Base-by-base conservation (phyloP, 2,888 invertebrate genomes). In the Agonopterix alstromeriana region DNA sequence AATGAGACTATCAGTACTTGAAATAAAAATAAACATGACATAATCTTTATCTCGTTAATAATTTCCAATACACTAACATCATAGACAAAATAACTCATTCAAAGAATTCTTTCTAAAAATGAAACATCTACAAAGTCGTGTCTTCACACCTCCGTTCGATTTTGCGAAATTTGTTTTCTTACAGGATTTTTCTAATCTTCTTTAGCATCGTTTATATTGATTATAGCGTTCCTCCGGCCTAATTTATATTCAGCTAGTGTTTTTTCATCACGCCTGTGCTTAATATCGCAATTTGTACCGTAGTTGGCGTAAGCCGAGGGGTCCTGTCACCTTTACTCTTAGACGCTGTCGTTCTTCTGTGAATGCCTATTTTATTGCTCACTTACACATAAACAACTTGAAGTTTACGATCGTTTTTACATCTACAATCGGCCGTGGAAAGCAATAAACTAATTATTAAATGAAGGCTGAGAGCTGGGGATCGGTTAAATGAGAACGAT, bases 221-320 rank as follows among this genome's bases (percentile, higher is more conserved):
- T 89, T 89, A 89, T 89, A 82, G 86, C 81, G 83, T 74, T 77
- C 73, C 79, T 80, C 79, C 75, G 69, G 74, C 85, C 88, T 88
- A 85, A 89, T 89, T 89, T 89, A 89, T 88, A 89, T 89, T 89
- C 89, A 84, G 86, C 80, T 82, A 82, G 89, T 85, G 89, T 89
- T 89, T 88, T 89, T 89, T 89, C 89, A 89, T 89, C 89, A 88
- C 87, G 83, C 80, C 75, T 73, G 87, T 85, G 85, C 82, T 87
- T 86, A 86, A 88, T 87, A 87, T 87, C 82, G 84, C 87, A 82
- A 85, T 87, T 87, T 85, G 88, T 86, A 79, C 83, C 78, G 82
- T 82, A 83, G 86, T 82, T 82, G 84, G 84, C 82, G 85, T 84
- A 83, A 83, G 77, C 79, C 81, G 77, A 76, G 77, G 79, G 82